Evolutionary conservation across 2,888 invertebrate species (phyloP).

Genomic region (Aelia acuminata): DNA sequence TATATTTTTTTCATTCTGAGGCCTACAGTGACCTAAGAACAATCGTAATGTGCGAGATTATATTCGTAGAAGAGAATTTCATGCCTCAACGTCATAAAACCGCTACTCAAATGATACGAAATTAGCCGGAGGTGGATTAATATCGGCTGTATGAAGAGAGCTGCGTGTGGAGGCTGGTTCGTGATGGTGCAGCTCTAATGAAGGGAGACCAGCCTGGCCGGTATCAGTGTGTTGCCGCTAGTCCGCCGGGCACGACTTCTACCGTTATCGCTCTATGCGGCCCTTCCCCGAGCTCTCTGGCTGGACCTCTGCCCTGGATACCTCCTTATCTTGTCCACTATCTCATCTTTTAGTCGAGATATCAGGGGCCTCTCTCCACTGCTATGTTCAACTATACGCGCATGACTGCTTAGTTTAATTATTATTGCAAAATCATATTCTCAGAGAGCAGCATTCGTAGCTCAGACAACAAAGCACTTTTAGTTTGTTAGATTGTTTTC

Average conservation of each 20-base stretch:
- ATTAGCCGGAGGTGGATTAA: not conserved
- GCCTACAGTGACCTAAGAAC: too few species aligned
- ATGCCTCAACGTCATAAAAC: not conserved
- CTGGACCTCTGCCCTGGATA: not conserved
- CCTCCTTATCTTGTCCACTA: not conserved
- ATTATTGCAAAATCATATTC: too few species aligned
- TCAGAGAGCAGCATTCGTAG: too few species aligned
- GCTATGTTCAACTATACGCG: too few species aligned
- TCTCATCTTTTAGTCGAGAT: not conserved
- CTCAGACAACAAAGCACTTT: too few species aligned
- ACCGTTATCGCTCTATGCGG: not conserved
- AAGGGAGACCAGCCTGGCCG: not conserved
- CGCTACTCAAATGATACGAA: constrained; percentile 32
- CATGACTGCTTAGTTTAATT: too few species aligned
- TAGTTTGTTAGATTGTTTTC: too few species aligned
- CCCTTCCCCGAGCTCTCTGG: not conserved
- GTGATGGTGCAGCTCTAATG: constrained; percentile 43
- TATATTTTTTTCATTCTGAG: too few species aligned
- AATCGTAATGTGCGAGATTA: not conserved
- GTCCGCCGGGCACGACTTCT: not conserved
- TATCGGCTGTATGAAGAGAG: not conserved
- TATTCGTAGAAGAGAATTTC: not conserved
- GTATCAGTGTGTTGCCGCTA: constrained; percentile 18
- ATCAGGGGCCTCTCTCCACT: not conserved
- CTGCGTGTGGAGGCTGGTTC: not conserved